A percentile compares a stretch with the other conserved stretches of the same genome.
Conservation (phyloP, 2,888 invertebrate genomes). For the Drosophila merina region DNA sequence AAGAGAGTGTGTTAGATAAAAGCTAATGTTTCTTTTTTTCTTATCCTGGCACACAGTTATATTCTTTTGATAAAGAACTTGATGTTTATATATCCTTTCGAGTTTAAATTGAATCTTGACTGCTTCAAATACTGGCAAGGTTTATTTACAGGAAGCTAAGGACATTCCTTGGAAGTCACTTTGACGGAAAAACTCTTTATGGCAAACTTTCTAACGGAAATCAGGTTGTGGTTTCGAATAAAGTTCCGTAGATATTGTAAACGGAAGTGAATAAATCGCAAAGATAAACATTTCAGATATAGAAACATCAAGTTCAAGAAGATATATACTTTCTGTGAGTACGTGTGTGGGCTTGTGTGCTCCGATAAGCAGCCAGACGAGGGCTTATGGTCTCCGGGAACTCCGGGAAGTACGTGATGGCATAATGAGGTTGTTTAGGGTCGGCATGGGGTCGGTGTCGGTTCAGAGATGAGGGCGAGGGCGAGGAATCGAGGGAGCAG, state of each 20-base stretch:
- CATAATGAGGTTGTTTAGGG: constrained; percentile 52
- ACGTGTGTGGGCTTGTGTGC: constrained; percentile 7
- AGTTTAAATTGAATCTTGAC: not conserved
- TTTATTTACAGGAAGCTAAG: not conserved
- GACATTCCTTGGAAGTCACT: not conserved
- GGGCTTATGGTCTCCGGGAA: constrained; percentile 55
- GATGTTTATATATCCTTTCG: not conserved
- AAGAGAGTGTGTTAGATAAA: constrained; percentile 65
- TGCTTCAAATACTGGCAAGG: not conserved
- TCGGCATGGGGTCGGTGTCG: not conserved
- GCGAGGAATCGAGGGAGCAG: not conserved
- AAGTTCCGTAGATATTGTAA: not conserved
- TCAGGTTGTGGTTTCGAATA: too few relatives aligned
- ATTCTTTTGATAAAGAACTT: constrained; percentile 7
- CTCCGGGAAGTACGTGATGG: constrained; percentile 42
- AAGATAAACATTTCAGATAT: not conserved
- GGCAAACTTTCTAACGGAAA: too few relatives aligned
- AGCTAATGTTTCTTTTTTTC: constrained; percentile 22
- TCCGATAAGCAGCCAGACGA: constrained; percentile 58
- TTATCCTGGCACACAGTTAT: not conserved
- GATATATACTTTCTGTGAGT: not conserved
- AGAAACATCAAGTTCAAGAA: constrained; percentile 1
- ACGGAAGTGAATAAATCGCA: not conserved
- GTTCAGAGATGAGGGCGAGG: not conserved
- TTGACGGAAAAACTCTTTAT: not conserved